Conservation (phyloP, 2,113 vertebrate genomes). For the rabbit (Oryctolagus cuniculus) region mOryCun1.1 NC_091445.1:74120501-74121000, state of each 20-base stretch:
- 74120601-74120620: conserved; percentile 75
- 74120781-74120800: conserved; percentile 67
- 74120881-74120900: conserved; percentile 59
- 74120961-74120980: conserved; percentile 75
- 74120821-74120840: conserved; percentile 80
- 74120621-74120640: conserved; percentile 76
- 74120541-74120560: conserved; percentile 73
- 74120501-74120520: conserved; percentile 51
- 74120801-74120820: conserved; percentile 75
- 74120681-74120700: conserved; percentile 66
- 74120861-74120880: conserved; percentile 83
- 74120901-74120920: conserved; percentile 64
- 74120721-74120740: conserved; percentile 85
- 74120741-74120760: conserved; percentile 82
- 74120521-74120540: conserved; percentile 54
- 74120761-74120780: conserved; percentile 74
- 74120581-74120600: conserved; percentile 83
- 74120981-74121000: conserved; percentile 72
- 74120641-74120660: conserved; percentile 77
- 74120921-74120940: conserved; percentile 82
- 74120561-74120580: conserved; percentile 74
- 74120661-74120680: conserved; percentile 74
- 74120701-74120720: conserved; percentile 71
- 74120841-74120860: conserved; percentile 70
- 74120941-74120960: conserved; percentile 80